A percentile compares a stretch with the other conserved stretches of the same genome.
Conservation (phyloP, 2,113 vertebrate genomes). For the Petrocephalus microphthalmus region DNA sequence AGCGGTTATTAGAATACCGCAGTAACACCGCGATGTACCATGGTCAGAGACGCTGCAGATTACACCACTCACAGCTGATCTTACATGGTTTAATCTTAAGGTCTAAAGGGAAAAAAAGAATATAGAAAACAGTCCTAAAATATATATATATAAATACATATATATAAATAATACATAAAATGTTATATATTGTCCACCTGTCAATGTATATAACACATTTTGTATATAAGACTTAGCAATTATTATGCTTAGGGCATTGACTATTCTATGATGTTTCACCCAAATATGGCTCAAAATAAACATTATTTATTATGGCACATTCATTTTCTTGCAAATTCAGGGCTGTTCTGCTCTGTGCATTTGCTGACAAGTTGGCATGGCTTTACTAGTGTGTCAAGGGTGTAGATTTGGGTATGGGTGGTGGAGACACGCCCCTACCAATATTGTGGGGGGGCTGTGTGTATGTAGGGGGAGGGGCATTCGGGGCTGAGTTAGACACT, state of each 20-base stretch:
- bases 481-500: not conserved
- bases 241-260: not conserved
- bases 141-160: not conserved
- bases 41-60: not conserved
- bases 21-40: not conserved
- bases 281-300: not conserved
- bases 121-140: not conserved
- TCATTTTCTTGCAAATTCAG: not conserved
- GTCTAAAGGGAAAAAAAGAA: not conserved
- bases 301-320: not conserved
- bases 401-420: not conserved
- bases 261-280: not conserved
- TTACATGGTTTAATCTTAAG: not conserved
- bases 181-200: slow-evolving; percentile 2
- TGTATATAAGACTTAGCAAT: not conserved
- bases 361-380: not conserved
- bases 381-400: not conserved
- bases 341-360: not conserved
- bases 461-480: not conserved
- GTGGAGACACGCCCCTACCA: not conserved
- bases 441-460: not conserved
- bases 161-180: not conserved
- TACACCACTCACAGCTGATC: not conserved
- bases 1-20: not conserved
- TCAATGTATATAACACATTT: slow-evolving; percentile 31